Evolutionary conservation across 2,113 vertebrate genomes (phyloP).

Genomic region (Perca flavescens): DNA sequence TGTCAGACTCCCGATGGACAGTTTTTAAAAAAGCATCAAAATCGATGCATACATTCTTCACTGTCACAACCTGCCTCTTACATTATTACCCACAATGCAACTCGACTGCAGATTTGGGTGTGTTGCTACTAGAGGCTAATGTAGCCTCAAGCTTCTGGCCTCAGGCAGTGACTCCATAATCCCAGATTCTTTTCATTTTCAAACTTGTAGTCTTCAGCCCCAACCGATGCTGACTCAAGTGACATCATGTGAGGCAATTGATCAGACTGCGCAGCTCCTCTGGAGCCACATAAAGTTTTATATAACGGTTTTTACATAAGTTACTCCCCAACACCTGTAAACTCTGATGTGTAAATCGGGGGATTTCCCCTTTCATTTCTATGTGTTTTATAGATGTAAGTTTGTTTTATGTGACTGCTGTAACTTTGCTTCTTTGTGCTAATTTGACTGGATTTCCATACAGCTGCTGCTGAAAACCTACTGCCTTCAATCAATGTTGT

Average conservation of each 20-base stretch:
- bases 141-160: background rate
- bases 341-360: background rate
- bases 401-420: background rate
- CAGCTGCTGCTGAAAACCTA: background rate
- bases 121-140: background rate
- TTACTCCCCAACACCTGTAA: background rate
- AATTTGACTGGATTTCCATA: slow-evolving; percentile 4
- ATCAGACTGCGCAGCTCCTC: background rate
- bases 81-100: slow-evolving; percentile 13
- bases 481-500: slow-evolving; percentile 1
- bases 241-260: background rate
- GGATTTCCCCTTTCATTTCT: background rate
- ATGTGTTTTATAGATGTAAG: background rate
- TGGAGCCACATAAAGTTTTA: background rate
- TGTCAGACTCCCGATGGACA: too few species aligned
- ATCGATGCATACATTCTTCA: background rate
- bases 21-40: background rate
- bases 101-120: background rate
- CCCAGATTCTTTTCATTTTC: background rate
- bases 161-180: too few species aligned
- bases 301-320: background rate
- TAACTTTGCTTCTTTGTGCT: slow-evolving; percentile 11
- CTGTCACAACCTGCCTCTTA: background rate
- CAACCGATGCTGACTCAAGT: background rate
- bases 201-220: background rate